Percentiles rank a stretch among this genome's conserved stretches.
These are phyloP conservation scores for Miichthys miiuy DNA, from an alignment of 2,797 vertebrate species.

Conservation along the genomic window DNA sequence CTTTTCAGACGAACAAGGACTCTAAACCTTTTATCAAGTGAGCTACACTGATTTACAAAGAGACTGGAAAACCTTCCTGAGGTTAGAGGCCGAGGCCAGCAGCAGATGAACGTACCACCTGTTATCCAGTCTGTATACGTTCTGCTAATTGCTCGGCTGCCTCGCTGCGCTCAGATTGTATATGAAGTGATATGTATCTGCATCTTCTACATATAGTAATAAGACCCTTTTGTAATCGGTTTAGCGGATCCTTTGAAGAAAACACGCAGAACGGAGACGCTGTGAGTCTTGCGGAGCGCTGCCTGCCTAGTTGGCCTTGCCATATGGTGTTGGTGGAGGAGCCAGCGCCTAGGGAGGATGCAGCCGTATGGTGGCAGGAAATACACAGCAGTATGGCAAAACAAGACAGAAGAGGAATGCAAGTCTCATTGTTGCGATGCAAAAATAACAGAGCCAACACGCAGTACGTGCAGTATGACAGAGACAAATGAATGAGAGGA, in stretches of 20 bases:
- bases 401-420: constrained; percentile 57
- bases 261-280: constrained; percentile 33
- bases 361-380: constrained; percentile 79
- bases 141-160: constrained; percentile 10
- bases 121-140: constrained; percentile 10
- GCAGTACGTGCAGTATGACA: constrained; percentile 26
- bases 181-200: not conserved
- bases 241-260: constrained; percentile 17
- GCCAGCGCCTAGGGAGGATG: constrained; percentile 68
- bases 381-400: constrained; percentile 57
- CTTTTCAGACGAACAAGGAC: not conserved
- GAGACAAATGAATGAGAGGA: constrained; percentile 53
- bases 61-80: not conserved
- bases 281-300: constrained; percentile 37
- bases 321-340: constrained; percentile 77
- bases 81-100: not conserved
- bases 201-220: constrained; percentile 5
- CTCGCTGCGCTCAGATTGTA: not conserved
- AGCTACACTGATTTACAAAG: not conserved
- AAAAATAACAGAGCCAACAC: constrained; percentile 19
- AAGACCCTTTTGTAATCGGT: not conserved
- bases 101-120: constrained; percentile 26
- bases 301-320: constrained; percentile 65
- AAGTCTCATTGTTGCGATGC: constrained; percentile 34
- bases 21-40: not conserved